phyloP scores from a whole-genome alignment of 2,888 invertebrate species.

The Platycheirus albimanus region DNA sequence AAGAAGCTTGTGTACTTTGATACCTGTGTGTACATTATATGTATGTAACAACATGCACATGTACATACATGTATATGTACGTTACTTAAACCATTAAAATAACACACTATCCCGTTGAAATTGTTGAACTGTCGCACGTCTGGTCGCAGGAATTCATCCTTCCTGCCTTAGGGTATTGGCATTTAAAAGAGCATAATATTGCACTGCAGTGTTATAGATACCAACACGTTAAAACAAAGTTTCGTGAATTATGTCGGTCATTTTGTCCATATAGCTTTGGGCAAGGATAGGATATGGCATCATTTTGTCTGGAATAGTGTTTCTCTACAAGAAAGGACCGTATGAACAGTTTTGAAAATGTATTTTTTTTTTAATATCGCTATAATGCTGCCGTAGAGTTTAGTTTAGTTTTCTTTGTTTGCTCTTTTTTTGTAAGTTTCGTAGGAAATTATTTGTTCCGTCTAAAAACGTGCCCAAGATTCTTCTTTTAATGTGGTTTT shows the following conservation, averaged over 20 bases:
- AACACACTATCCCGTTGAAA: conserved; percentile 37
- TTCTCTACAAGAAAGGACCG: neutral
- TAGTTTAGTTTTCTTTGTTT: too few relatives aligned
- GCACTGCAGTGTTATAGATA: conserved; percentile 1
- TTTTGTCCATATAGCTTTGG: conserved; percentile 7
- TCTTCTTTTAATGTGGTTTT: too few relatives aligned
- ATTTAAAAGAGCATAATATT: conserved; percentile 24
- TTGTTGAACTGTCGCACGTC: conserved; percentile 11
- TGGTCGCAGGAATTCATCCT: conserved; percentile 6
- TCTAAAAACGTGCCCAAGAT: too few relatives aligned
- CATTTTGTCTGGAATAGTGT: neutral
- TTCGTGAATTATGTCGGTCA: conserved; percentile 9
- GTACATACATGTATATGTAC: neutral
- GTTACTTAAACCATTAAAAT: neutral
- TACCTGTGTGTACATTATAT: neutral
- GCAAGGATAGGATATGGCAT: conserved; percentile 5
- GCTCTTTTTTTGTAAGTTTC: too few relatives aligned
- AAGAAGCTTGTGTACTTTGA: neutral
- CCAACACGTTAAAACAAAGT: neutral
- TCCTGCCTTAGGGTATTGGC: conserved; percentile 9
- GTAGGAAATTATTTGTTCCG: too few relatives aligned
- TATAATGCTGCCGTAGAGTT: too few relatives aligned
- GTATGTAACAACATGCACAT: neutral
- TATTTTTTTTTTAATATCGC: too few relatives aligned
- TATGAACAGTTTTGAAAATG: too few relatives aligned